Conservation (phyloP, 1,140 invertebrate genomes). For the Diuraphis noxia region DNA sequence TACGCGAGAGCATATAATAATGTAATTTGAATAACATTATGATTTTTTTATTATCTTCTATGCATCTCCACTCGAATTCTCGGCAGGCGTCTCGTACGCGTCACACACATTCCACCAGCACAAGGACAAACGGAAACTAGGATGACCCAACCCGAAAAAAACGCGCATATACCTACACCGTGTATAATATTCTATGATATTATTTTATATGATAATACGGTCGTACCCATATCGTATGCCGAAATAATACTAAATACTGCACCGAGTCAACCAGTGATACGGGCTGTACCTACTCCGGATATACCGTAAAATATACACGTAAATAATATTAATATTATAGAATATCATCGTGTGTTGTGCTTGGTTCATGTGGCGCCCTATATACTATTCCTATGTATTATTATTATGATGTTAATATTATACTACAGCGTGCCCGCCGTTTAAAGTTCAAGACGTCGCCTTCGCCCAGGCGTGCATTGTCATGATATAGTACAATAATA, state of each 20-base stretch:
- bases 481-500: not conserved
- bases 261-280: not conserved
- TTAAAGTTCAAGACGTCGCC: not conserved
- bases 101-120: not conserved
- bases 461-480: not conserved
- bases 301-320: not conserved
- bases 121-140: not conserved
- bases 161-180: not conserved
- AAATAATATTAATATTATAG: constrained; percentile 5
- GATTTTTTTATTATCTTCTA: not conserved
- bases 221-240: not conserved
- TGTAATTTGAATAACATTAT: constrained; percentile 6
- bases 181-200: not conserved
- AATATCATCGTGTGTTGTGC: not conserved
- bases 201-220: not conserved
- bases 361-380: not conserved
- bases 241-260: not conserved
- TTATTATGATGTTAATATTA: not conserved
- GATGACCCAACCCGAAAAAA: constrained; percentile 4
- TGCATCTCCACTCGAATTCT: not conserved
- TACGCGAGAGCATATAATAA: not conserved
- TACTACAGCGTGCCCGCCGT: not conserved
- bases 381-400: not conserved
- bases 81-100: not conserved
- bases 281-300: not conserved